phyloP scores from a whole-genome alignment of 2,113 vertebrate species.

The Cephalopholis sonnerati region DNA sequence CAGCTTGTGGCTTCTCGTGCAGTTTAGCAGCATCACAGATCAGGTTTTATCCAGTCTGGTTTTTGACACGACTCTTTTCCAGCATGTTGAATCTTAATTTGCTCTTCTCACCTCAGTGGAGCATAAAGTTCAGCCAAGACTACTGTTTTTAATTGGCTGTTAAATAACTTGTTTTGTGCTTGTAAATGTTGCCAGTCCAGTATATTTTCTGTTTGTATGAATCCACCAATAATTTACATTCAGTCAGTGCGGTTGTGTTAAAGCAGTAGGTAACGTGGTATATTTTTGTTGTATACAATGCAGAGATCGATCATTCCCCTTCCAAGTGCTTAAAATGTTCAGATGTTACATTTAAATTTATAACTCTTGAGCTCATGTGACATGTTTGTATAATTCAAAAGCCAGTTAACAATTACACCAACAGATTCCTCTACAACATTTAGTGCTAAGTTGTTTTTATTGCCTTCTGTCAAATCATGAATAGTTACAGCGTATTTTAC shows the following conservation, averaged over 20 bases:
- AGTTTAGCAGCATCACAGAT: neutral
- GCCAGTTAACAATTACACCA: neutral
- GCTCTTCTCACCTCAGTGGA: neutral
- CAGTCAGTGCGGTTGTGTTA: too few relatives aligned
- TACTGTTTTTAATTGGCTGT: neutral
- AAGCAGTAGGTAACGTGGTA: too few relatives aligned
- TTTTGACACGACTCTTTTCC: neutral
- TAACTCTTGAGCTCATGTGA: neutral
- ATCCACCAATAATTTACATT: neutral
- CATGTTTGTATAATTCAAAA: neutral
- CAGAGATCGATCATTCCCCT: too few relatives aligned
- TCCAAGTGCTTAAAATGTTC: too few relatives aligned
- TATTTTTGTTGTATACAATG: too few relatives aligned
- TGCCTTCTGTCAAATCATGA: conserved; percentile 60
- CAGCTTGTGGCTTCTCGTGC: neutral
- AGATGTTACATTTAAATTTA: too few relatives aligned
- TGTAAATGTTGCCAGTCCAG: neutral
- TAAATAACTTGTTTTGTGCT: neutral
- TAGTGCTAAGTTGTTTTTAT: conserved; percentile 56
- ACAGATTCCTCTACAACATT: neutral
- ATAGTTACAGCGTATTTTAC: conserved; percentile 63
- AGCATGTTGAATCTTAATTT: neutral
- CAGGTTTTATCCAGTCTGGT: too few relatives aligned
- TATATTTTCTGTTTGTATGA: neutral
- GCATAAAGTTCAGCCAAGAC: neutral